Conservation (phyloP, 2,888 invertebrate genomes). For the Mimachlamys varia region DNA sequence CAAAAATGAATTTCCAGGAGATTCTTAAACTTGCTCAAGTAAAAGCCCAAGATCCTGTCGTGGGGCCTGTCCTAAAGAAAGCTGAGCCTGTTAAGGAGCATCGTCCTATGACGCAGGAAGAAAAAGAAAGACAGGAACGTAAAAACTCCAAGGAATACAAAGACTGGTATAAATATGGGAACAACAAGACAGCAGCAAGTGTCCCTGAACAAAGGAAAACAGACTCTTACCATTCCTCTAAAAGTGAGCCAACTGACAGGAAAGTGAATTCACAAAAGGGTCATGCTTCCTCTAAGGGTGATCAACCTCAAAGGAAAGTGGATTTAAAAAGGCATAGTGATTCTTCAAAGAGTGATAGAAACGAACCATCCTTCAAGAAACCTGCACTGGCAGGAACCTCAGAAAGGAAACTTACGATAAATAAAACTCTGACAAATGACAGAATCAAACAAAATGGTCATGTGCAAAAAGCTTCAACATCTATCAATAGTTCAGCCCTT, state of each 20-base stretch:
- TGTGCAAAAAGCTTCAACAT: constrained; percentile 23
- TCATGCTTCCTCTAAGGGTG: background rate
- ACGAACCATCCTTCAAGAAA: background rate
- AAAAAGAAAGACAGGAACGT: constrained; percentile 62
- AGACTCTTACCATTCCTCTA: background rate
- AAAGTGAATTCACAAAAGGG: constrained; percentile 3
- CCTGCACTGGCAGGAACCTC: background rate
- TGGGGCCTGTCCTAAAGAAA: constrained; percentile 38
- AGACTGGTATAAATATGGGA: constrained; percentile 60
- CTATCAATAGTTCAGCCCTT: background rate
- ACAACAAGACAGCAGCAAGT: constrained; percentile 32
- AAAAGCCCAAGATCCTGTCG: constrained; percentile 63
- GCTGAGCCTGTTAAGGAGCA: constrained; percentile 55
- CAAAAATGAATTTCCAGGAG: constrained; percentile 69
- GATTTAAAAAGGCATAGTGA: constrained; percentile 20
- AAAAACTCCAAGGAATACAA: constrained; percentile 59
- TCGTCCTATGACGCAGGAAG: constrained; percentile 70
- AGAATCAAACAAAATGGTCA: constrained; percentile 42
- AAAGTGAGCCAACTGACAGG: background rate
- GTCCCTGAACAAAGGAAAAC: background rate
- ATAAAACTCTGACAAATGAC: background rate
- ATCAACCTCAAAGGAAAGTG: background rate
- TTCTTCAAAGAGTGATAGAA: background rate
- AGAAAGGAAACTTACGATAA: background rate
- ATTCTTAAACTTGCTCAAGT: constrained; percentile 68